phyloP scores from a whole-genome alignment of 2,888 invertebrate genomes.

The Eupithecia insigniata region DNA sequence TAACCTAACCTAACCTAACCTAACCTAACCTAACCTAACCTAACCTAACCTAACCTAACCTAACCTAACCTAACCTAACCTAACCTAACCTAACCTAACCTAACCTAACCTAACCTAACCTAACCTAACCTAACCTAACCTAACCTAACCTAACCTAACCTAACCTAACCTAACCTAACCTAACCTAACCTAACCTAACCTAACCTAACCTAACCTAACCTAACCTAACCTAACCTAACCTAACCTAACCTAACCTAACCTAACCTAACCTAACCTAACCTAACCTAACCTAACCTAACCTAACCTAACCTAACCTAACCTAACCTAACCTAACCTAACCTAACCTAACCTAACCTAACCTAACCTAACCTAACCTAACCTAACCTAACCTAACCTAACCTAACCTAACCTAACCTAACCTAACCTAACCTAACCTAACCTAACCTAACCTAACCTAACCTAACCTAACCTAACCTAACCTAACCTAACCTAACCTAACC shows the following conservation, averaged over 20 bases:
- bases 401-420: slow-evolving; percentile 23
- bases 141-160: slow-evolving; percentile 27
- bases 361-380: neutral
- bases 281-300: slow-evolving; percentile 23
- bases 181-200: slow-evolving; percentile 33
- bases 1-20: slow-evolving; percentile 25
- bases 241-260: slow-evolving; percentile 13
- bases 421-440: too few species aligned
- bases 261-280: too few species aligned
- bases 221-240: slow-evolving; percentile 16
- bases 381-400: slow-evolving; percentile 17
- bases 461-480: slow-evolving; percentile 26
- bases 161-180: slow-evolving; percentile 32
- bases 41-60: slow-evolving; percentile 27
- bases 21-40: slow-evolving; percentile 30
- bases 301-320: slow-evolving; percentile 3
- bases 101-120: slow-evolving; percentile 34
- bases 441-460: slow-evolving; percentile 15
- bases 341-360: slow-evolving; percentile 4
- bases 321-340: slow-evolving; percentile 2
- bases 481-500: slow-evolving; percentile 20
- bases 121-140: slow-evolving; percentile 37
- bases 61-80: slow-evolving; percentile 29
- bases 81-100: slow-evolving; percentile 31
- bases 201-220: slow-evolving; percentile 23